Conservation (phyloP, 2,888 invertebrate genomes). For the Argyresthia albistria region DNA sequence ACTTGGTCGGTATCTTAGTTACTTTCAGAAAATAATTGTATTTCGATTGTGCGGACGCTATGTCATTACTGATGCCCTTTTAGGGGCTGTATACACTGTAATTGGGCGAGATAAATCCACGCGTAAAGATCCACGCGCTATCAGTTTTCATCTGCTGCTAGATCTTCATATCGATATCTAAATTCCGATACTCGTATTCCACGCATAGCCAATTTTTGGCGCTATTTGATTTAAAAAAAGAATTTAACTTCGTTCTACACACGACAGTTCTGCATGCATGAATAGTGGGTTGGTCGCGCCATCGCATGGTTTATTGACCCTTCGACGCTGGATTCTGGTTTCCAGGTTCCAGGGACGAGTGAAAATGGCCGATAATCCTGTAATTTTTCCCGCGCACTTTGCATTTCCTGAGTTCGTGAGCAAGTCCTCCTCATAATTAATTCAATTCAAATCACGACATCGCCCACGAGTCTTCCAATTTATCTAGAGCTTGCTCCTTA, state of each 20-base stretch:
- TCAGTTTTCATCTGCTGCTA: constrained; percentile 31
- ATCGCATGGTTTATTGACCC: constrained; percentile 61
- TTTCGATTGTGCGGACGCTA: constrained; percentile 62
- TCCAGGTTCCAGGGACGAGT: constrained; percentile 32
- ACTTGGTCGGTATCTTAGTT: constrained; percentile 57
- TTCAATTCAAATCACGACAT: constrained; percentile 63
- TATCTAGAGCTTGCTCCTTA: constrained; percentile 36
- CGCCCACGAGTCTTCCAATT: constrained; percentile 55
- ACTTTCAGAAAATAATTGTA: constrained; percentile 67
- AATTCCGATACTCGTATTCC: no score
- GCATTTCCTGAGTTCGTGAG: constrained; percentile 54
- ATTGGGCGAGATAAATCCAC: constrained; percentile 35
- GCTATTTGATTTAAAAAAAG: constrained; percentile 44
- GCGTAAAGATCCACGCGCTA: constrained; percentile 34
- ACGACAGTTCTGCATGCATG: constrained; percentile 67
- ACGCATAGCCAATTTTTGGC: constrained; percentile 22
- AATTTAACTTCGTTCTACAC: constrained; percentile 29
- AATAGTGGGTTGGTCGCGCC: constrained; percentile 46
- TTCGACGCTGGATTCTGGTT: constrained; percentile 31
- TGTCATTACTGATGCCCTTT: constrained; percentile 65
- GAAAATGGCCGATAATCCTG: constrained; percentile 45
- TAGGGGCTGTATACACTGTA: constrained; percentile 59
- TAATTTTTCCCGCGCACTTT: constrained; percentile 44
- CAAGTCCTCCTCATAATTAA: constrained; percentile 52
- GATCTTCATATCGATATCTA: no score